phyloP scores from a whole-genome alignment of 2,797 vertebrate species.

The Malacoraja senta region DNA sequence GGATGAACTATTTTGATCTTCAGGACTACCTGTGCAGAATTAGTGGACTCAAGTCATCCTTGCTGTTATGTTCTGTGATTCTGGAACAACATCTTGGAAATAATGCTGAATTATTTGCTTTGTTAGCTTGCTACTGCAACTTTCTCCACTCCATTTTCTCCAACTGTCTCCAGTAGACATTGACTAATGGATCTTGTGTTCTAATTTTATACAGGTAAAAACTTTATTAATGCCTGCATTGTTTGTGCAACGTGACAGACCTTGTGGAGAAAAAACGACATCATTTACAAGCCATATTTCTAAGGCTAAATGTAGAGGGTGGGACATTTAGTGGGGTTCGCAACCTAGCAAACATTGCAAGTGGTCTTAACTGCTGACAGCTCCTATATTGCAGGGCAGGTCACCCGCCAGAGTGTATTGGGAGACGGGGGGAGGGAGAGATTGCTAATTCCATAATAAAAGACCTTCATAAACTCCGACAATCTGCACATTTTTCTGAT shows the following conservation, averaged over 20 bases:
- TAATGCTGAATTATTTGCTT: neutral
- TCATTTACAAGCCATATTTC: neutral
- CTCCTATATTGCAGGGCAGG: neutral
- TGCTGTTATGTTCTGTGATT: neutral
- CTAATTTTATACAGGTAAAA: neutral
- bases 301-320: neutral
- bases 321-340: neutral
- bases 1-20: neutral
- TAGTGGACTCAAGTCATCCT: neutral
- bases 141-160: neutral
- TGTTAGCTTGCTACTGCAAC: neutral
- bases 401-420: neutral
- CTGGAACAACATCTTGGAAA: neutral
- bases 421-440: neutral
- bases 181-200: neutral
- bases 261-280: neutral
- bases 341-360: neutral
- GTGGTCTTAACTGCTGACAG: neutral
- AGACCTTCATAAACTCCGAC: neutral
- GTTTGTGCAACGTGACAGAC: neutral
- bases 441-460: neutral
- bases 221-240: neutral
- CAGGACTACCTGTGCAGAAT: neutral
- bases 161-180: neutral
- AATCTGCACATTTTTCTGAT: neutral